Percentiles rank a stretch among this genome's conserved stretches.
These are phyloP conservation scores for Pyrrhia umbra DNA, from an alignment of 2,888 invertebrate species.

Conservation along the genomic window DNA sequence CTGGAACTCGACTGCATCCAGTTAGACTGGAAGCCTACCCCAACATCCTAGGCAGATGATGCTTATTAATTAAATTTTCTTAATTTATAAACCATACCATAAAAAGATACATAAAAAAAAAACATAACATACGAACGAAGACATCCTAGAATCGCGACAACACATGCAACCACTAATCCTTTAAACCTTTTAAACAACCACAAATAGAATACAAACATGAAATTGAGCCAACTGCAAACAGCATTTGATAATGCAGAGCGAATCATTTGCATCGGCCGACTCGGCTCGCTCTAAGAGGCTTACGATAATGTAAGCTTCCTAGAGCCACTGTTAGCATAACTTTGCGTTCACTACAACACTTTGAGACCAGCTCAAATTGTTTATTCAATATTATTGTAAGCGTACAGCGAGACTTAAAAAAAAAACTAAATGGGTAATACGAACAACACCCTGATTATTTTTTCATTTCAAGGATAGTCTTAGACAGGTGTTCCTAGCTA, in stretches of 20 bases:
- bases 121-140: too few relatives aligned
- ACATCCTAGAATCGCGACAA: too few relatives aligned
- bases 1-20: too few relatives aligned
- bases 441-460: too few relatives aligned
- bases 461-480: too few relatives aligned
- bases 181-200: conserved; percentile 17
- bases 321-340: conserved; percentile 73
- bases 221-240: conserved; percentile 50
- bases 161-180: not conserved
- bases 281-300: conserved; percentile 67
- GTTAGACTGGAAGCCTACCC: too few relatives aligned
- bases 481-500: too few relatives aligned
- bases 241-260: conserved; percentile 58
- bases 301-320: conserved; percentile 73
- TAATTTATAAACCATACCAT: too few relatives aligned
- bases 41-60: too few relatives aligned
- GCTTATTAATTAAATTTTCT: too few relatives aligned
- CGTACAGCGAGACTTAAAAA: not conserved
- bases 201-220: conserved; percentile 37
- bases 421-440: not conserved
- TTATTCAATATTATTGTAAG: conserved; percentile 53
- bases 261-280: conserved; percentile 69
- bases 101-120: too few relatives aligned
- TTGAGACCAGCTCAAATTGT: conserved; percentile 50
- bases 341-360: conserved; percentile 60